phyloP scores from a whole-genome alignment of 2,888 invertebrate genomes.

The Mythimna albipuncta region DNA sequence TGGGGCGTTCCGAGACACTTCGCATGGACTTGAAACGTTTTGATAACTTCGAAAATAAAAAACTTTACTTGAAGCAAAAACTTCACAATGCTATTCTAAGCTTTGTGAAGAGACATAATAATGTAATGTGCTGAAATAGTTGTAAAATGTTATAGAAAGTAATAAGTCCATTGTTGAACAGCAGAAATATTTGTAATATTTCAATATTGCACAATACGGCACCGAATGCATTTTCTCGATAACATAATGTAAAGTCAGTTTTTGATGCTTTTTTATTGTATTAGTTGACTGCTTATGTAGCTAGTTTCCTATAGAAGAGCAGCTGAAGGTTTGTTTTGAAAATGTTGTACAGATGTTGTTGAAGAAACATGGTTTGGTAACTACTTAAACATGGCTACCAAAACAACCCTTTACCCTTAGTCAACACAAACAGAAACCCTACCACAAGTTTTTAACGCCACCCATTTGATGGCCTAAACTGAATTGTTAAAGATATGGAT shows the following conservation, averaged over 20 bases:
- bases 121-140: conserved; percentile 16
- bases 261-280: conserved; percentile 10
- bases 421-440: conserved; percentile 12
- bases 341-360: conserved; percentile 5
- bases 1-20: conserved; percentile 64
- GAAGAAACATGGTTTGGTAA: conserved; percentile 6
- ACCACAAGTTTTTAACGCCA: no score
- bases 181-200: conserved; percentile 38
- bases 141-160: conserved; percentile 23
- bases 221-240: conserved; percentile 38
- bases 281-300: not conserved
- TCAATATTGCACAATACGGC: conserved; percentile 46
- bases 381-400: conserved; percentile 2
- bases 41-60: conserved; percentile 59
- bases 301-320: not conserved
- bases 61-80: conserved; percentile 36
- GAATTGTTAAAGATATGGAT: no score
- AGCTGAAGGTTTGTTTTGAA: not conserved
- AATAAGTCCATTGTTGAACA: conserved; percentile 25
- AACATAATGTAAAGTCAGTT: conserved; percentile 3
- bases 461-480: no score
- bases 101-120: conserved; percentile 18
- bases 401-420: conserved; percentile 20
- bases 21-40: conserved; percentile 57
- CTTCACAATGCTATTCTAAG: conserved; percentile 9